phyloP scores from a whole-genome alignment of 2,888 invertebrate genomes.

The Tetranychus piercei region DNA sequence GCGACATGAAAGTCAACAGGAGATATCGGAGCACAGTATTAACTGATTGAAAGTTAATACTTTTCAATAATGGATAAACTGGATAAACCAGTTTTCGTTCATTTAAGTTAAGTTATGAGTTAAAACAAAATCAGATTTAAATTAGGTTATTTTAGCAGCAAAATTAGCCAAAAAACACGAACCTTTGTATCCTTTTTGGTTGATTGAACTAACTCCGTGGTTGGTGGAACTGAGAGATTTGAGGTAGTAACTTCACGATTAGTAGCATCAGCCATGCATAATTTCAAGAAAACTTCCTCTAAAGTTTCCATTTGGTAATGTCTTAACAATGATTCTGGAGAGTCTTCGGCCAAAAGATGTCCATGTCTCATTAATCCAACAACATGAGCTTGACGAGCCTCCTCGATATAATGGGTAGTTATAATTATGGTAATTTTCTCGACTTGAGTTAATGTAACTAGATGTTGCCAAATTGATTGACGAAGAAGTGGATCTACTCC shows the following conservation, averaged over 20 bases:
- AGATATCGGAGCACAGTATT: background rate
- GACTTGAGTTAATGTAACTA: slow-evolving; percentile 31
- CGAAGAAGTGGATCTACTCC: slow-evolving; percentile 69
- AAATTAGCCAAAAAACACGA: background rate
- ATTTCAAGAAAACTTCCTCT: slow-evolving; percentile 78
- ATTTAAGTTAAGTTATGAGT: background rate
- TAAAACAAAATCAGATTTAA: background rate
- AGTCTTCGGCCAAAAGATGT: slow-evolving; percentile 69
- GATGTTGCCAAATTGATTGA: slow-evolving; percentile 34
- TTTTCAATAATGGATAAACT: background rate
- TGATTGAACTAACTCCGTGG: background rate
- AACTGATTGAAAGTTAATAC: background rate
- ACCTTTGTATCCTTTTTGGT: slow-evolving; percentile 7
- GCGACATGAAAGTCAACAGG: background rate
- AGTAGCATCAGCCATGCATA: slow-evolving; percentile 36
- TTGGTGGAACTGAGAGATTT: background rate
- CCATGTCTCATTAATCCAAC: slow-evolving; percentile 89
- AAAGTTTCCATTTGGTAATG: slow-evolving; percentile 37
- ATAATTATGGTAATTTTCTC: slow-evolving; percentile 33
- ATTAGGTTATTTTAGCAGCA: background rate
- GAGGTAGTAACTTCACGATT: background rate
- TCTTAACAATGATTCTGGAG: slow-evolving; percentile 50
- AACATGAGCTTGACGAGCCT: slow-evolving; percentile 42
- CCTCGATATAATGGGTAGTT: slow-evolving; percentile 83
- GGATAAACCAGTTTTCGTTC: background rate